These are phyloP conservation scores for Patella pellucida DNA, from an alignment of 2,888 invertebrate species.

Conservation along the genomic window DNA sequence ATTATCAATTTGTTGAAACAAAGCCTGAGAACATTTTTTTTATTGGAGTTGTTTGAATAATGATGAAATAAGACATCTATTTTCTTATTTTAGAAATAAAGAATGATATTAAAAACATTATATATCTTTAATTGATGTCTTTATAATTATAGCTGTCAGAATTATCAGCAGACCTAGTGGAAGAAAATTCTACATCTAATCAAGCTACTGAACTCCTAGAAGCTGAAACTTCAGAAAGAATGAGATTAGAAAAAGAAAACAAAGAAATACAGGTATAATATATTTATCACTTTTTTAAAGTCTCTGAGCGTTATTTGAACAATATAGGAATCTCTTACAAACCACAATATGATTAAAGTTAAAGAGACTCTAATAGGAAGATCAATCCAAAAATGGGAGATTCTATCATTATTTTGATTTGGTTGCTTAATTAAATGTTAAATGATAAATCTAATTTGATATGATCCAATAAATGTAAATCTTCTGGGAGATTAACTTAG, in stretches of 20 bases:
- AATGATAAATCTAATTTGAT: too few relatives aligned
- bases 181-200: constrained; percentile 91
- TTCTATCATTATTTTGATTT: too few relatives aligned
- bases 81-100: background rate
- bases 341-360: too few relatives aligned
- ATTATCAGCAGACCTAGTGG: constrained; percentile 89
- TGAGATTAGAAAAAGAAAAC: constrained; percentile 89
- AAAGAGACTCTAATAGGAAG: too few relatives aligned
- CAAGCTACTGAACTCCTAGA: constrained; percentile 91
- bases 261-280: constrained; percentile 79
- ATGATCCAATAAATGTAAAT: too few relatives aligned
- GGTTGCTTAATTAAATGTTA: too few relatives aligned
- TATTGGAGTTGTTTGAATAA: background rate
- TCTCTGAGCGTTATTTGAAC: background rate
- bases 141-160: constrained; percentile 83
- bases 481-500: too few relatives aligned
- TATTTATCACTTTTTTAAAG: background rate
- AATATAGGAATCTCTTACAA: too few relatives aligned
- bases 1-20: too few relatives aligned
- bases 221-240: constrained; percentile 88
- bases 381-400: too few relatives aligned
- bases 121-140: constrained; percentile 18
- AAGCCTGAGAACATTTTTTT: too few relatives aligned
- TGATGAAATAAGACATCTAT: background rate
- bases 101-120: background rate